Evolutionary conservation across 2,113 vertebrate species (phyloP), one percentile per base, ranked within the genome.

Genomic region (Megaceryle maxima): DNA sequence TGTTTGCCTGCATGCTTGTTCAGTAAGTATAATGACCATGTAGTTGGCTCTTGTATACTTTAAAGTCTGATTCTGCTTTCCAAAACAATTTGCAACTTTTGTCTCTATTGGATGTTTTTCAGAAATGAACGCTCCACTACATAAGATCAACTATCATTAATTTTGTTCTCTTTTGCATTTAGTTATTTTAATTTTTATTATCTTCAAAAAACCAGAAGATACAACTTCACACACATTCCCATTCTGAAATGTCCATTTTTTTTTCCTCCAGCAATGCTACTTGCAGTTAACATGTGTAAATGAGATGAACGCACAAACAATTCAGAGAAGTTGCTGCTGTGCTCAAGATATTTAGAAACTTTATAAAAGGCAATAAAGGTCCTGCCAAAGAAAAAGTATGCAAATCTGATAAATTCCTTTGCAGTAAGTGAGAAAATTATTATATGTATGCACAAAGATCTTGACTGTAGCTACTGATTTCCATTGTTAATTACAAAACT

Each of bases 401-500:
- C 16, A 76, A 96, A 94, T 97, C 76, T 96, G 77, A 96, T 97
- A 88, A 94, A 86, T 46, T 90, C 28, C 72, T 88, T 85, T 95
- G 83, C 94, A 97, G 50, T 82, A 67, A 81, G 46, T 62, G 46
- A 93, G 39, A 95, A 97, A 97, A 72, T 11, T n/a, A 69, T 67
- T 13, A 28, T 57, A 76, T 18, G 51, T 28, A 66, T 18, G 85
- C 10, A 72, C 31, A 95, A 92, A 95, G 62, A 90, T 91, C 64
- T 97, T 94, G 86, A 96, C 92, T 94, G 28, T 91, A 97, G 86
- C 93, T 92, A 94, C 75, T 95, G 57, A 83, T 94, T 92, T 96
- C 90, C 91, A 91, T 78, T 95, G 88, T 97, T 97, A 98, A 97
- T 96, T 97, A 92, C 21, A 80, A 81, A 92, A 46, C 44, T 93